Percentiles rank a stretch among this genome's conserved stretches.
Evolutionary conservation across 1,140 invertebrate species (phyloP).

Genomic region (Tetramorium simillimum): DNA sequence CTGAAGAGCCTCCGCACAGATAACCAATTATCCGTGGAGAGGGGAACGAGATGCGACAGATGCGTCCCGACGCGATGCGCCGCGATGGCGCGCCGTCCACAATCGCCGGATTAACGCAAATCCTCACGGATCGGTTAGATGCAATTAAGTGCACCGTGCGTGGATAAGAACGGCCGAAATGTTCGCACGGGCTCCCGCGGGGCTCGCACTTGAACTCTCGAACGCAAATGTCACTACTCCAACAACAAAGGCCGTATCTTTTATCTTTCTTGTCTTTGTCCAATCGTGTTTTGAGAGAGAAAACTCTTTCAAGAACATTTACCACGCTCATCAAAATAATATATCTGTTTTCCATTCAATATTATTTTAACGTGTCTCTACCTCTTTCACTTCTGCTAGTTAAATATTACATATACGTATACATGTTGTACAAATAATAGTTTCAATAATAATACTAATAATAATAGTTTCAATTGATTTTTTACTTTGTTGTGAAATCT

Average conservation of each 20-base stretch:
- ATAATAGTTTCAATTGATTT: not conserved
- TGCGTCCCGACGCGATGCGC: constrained; percentile 81
- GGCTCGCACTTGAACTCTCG: constrained; percentile 32
- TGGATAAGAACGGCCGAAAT: constrained; percentile 63
- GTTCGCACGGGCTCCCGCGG: constrained; percentile 53
- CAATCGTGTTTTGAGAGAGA: not conserved
- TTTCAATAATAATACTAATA: not conserved
- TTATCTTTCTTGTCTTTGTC: not conserved
- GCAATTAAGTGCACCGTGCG: constrained; percentile 71
- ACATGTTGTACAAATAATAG: not conserved
- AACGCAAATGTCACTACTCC: constrained; percentile 53
- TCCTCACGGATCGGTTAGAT: constrained; percentile 73
- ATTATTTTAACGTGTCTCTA: not conserved
- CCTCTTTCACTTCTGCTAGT: not conserved
- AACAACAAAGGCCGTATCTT: constrained; percentile 20
- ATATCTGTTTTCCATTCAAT: not conserved
- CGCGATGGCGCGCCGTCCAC: constrained; percentile 73
- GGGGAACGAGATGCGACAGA: constrained; percentile 80
- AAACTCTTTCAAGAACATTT: not conserved
- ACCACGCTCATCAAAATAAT: not conserved
- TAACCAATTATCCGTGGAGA: constrained; percentile 83
- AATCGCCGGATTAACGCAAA: constrained; percentile 81
- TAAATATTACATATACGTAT: not conserved
- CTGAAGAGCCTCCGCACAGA: constrained; percentile 85
- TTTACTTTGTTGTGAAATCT: not conserved